Evolutionary conservation across 30 jellyfish, hydroid and myxozoan genomes (phyloP).

Genomic region (Pelagia noctiluca): DNA sequence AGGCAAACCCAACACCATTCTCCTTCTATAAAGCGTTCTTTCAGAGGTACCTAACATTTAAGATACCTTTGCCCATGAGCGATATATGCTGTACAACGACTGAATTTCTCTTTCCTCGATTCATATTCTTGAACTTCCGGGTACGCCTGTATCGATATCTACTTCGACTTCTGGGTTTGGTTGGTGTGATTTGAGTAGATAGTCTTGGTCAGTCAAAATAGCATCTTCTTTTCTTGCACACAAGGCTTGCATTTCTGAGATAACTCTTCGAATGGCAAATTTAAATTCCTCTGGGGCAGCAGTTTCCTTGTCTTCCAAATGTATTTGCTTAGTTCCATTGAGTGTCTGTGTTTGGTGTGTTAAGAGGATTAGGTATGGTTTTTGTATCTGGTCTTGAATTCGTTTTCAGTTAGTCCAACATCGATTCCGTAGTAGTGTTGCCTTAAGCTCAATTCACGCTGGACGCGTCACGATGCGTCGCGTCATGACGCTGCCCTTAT

Average conservation of each 20-base stretch:
- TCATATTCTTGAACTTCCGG: conserved; percentile 32
- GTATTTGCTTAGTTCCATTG: no score
- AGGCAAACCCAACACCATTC: conserved; percentile 23
- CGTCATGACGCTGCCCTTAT: no score
- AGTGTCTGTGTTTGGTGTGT: no score
- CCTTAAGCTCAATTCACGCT: no score
- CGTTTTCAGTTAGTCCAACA: no score
- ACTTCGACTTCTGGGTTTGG: background rate
- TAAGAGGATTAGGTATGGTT: no score
- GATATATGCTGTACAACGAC: background rate
- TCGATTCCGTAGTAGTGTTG: no score
- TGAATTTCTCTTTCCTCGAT: conserved; percentile 7
- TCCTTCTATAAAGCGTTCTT: conserved; percentile 23
- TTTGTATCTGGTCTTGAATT: no score
- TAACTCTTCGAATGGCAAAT: background rate
- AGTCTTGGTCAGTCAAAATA: conserved; percentile 1
- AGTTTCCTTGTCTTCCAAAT: no score
- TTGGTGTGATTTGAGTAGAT: background rate
- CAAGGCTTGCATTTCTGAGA: background rate
- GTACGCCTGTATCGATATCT: background rate
- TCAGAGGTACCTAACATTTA: conserved; percentile 15
- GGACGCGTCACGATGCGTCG: no score
- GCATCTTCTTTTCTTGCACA: background rate
- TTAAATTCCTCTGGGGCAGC: background rate
- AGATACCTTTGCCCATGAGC: conserved; percentile 45